Evolutionary conservation across 2,113 vertebrate species (phyloP), one percentile per base, ranked within the genome.

Genomic region (Sander vitreus): DNA sequence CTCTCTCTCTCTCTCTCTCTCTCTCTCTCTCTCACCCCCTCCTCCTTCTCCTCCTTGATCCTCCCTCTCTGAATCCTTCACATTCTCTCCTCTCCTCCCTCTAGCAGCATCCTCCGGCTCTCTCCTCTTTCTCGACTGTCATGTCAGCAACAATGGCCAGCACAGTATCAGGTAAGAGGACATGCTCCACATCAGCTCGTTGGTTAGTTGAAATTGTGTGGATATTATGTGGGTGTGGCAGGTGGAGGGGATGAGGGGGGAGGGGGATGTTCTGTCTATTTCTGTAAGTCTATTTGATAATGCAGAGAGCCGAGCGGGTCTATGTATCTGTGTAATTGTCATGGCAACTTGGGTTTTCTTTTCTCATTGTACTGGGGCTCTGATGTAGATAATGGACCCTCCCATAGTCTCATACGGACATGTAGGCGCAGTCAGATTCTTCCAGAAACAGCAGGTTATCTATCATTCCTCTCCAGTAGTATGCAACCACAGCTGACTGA

Each of bases 121-220:
- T 64, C 43, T 57, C 1, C 63, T 72, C 58, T 5, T 51, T 43
- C 63, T 73, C 59, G 73, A 60, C 36, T 65, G 63, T 67, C 68
- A 76, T 68, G 63, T 67, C 68, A 76, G 76, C 86, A 60, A 80
- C 73, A 73, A 93, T 93, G 92, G 75, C 85, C 27, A 92, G 80
- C 88, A 92, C 86, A 45, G 30, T 91, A 51, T 87, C 92, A 92
- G 92, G 91, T 93, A 89, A 76, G 87, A 65, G 21, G n/a, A 8
- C 10, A 19, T 0, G 0, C 36, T 45, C 12, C 18, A 25, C 47
- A 48, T 3, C 45, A 67, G 48, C 18, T 14, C 8, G 3, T 19
- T 5, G 1, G 1, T 60, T 11, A 55, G 25, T 73, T 48, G 4
- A 73, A 51, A 45, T 12, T 9, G 4, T 54, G 21, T 57, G 11